These are phyloP conservation scores for Phortica okadai DNA, from an alignment of 2,888 invertebrate species.

Conservation along the genomic window DNA sequence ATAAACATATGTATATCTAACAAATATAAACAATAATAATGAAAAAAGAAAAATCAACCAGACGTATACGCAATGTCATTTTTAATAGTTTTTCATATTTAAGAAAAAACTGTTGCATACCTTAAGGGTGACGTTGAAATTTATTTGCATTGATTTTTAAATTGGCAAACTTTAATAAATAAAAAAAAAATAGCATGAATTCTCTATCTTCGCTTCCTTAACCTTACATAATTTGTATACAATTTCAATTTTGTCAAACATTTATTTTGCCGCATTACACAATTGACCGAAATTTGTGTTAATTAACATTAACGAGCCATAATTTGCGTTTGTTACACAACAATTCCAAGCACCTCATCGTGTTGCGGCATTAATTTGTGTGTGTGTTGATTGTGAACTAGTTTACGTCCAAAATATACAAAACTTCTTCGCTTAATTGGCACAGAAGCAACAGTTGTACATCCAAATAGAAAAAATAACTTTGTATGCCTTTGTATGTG, in stretches of 20 bases:
- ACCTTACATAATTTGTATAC: no score
- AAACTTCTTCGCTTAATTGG: neutral
- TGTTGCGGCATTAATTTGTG: neutral
- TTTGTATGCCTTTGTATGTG: neutral
- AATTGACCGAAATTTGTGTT: neutral
- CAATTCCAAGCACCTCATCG: neutral
- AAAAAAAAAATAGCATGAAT: neutral
- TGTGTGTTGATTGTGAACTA: neutral
- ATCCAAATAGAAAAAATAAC: neutral
- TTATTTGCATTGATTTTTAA: neutral
- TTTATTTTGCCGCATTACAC: no score
- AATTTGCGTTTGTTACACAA: neutral
- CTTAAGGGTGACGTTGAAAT: no score
- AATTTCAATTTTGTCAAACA: no score
- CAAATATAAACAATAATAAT: neutral
- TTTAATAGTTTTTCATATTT: no score
- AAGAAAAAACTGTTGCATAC: no score
- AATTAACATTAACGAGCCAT: neutral
- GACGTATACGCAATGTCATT: no score
- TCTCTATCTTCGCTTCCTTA: neutral
- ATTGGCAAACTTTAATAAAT: neutral
- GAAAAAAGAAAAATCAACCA: no score
- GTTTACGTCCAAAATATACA: neutral
- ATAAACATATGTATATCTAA: neutral
- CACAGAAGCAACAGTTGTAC: slow-evolving; percentile 25